Base-by-base conservation (phyloP, 2,888 invertebrate species). In the Xestia sexstrigata region DNA sequence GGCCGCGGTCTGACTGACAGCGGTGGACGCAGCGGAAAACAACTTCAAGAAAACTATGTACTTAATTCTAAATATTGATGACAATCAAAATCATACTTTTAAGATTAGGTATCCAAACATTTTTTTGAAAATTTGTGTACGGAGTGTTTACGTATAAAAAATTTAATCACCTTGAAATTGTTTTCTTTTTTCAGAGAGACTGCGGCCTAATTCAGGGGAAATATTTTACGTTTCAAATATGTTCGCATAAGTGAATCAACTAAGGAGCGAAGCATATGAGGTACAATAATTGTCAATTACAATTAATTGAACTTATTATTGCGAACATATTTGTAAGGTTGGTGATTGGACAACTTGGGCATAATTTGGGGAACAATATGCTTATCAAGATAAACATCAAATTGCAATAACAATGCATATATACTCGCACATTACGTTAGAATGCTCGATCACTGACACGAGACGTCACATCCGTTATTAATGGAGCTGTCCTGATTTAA, bases 1-100 rank as follows among this genome's bases (percentile, higher is more conserved):
- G 89, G 83, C 81, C 75, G 85, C 78, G 83, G 82, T 87, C 88
- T 87, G 82, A 78, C 84, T 89, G 86, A 84, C 74, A 83, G 76
- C 81, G 69, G 65, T 23, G 3, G n/a, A 47, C n/a, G 47, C 30
- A 30, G 45, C n/a, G 11, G 23, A n/a, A 47, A 49, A 45, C 20
- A 45, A 52, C 17, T 35, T 35, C 20, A 23, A 23, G 0, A 58
- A 30, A 39, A 35, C 35, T 35, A 35, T 35, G 35, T n/a, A 35
- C 35, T 1, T 55, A 26, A 4, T 35, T 62, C 35, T 20, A 9
- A 63, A 13, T 39, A 23, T 63, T 63, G 13, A 7, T 63, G 5
- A 39, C 9, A 63, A 23, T 39, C 23, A 3, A 13, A 1, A n/a
- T 1, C 35, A 11, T 62, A 20, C 0, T 62, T 62, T 23, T 39